A percentile compares a stretch with the other conserved stretches of the same genome.
These are phyloP conservation scores for Drosophila monieri DNA, from an alignment of 2,888 invertebrate species.

Conservation along the genomic window DNA sequence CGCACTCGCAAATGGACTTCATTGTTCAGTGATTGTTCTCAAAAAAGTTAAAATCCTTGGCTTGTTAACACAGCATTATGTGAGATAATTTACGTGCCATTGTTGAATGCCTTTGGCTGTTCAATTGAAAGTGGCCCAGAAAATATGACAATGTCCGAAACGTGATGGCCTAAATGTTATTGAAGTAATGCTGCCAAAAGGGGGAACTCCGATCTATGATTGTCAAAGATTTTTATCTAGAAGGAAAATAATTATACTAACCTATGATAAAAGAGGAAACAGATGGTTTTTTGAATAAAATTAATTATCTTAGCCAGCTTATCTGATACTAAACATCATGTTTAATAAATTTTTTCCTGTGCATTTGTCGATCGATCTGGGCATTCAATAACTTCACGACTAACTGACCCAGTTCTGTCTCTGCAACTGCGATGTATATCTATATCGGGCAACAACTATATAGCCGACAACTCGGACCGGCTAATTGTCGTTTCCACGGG, in stretches of 20 bases:
- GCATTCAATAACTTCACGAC: constrained; percentile 57
- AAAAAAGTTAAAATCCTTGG: constrained; percentile 61
- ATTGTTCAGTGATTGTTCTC: constrained; percentile 62
- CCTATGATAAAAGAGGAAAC: background rate
- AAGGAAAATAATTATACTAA: background rate
- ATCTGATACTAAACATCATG: background rate
- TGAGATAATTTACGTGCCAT: constrained; percentile 64
- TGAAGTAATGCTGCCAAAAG: background rate
- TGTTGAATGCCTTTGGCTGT: constrained; percentile 51
- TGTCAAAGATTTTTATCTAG: constrained; percentile 27
- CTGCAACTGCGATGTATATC: constrained; percentile 60
- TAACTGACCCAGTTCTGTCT: constrained; percentile 70
- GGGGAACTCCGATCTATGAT: constrained; percentile 29
- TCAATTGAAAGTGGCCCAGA: constrained; percentile 39
- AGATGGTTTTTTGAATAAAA: background rate
- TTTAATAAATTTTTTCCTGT: background rate
- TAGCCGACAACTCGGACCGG: constrained; percentile 55
- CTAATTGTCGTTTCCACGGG: constrained; percentile 67
- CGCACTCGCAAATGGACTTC: constrained; percentile 20
- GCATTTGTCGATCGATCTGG: constrained; percentile 1
- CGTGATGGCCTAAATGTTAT: constrained; percentile 68
- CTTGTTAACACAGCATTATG: constrained; percentile 48
- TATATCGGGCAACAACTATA: constrained; percentile 61
- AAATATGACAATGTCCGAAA: constrained; percentile 45
- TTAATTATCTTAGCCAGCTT: background rate